Conservation (phyloP, 92 coral and sea anemone species). For the Nematostella vectensis region DNA sequence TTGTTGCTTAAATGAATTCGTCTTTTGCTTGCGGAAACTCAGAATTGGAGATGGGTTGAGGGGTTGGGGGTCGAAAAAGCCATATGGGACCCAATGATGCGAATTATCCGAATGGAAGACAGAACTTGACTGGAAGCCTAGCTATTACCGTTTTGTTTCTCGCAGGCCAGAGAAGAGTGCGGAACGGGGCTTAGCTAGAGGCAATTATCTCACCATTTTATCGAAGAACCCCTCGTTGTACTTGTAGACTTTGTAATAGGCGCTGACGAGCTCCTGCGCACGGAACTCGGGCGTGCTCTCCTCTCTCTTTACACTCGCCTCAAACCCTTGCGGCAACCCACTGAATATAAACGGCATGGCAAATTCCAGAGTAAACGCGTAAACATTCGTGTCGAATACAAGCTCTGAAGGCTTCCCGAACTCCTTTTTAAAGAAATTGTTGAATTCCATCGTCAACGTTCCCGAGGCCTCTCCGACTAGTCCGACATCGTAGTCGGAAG, state of each 20-base stretch:
- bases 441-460: slow-evolving; percentile 34
- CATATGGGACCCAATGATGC: too few relatives aligned
- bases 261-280: slow-evolving; percentile 57
- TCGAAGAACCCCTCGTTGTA: slow-evolving; percentile 31
- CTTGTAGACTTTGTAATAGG: slow-evolving; percentile 46
- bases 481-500: slow-evolving; percentile 71
- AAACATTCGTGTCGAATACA: slow-evolving; percentile 69
- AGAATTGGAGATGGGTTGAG: too few relatives aligned
- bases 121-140: too few relatives aligned
- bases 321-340: slow-evolving; percentile 32
- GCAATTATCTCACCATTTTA: too few relatives aligned
- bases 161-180: too few relatives aligned
- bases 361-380: slow-evolving; percentile 65
- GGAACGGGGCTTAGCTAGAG: too few relatives aligned
- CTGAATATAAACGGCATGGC: slow-evolving; percentile 45
- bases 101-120: too few relatives aligned
- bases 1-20: too few relatives aligned
- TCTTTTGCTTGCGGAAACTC: too few relatives aligned
- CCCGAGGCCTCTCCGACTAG: slow-evolving; percentile 63
- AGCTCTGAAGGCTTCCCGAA: slow-evolving; percentile 54
- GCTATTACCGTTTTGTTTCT: too few relatives aligned
- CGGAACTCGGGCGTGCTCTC: slow-evolving; percentile 13
- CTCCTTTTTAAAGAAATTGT: slow-evolving; percentile 35
- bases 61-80: too few relatives aligned
- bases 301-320: not conserved